Percentiles rank a stretch among this genome's conserved stretches.
Evolutionary conservation across 2,113 vertebrate species (phyloP).

Genomic region (Siniperca chuatsi): DNA sequence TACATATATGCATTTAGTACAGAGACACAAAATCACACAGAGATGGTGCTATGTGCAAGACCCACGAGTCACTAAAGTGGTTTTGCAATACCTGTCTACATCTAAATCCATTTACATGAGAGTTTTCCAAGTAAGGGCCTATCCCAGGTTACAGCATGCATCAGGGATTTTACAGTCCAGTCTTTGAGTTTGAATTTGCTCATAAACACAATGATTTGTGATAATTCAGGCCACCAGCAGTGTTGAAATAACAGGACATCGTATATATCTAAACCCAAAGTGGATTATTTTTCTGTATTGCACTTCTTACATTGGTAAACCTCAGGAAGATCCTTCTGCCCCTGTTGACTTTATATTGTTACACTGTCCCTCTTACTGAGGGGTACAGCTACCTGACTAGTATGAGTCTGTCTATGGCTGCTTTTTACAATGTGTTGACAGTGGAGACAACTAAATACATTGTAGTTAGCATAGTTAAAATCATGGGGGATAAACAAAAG

Average conservation of each 20-base stretch:
- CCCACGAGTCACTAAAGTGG: not conserved
- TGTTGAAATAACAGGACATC: not conserved
- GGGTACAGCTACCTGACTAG: not conserved
- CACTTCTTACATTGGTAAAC: not conserved
- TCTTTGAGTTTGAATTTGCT: not conserved
- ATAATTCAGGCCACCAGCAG: not conserved
- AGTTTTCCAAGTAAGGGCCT: not conserved
- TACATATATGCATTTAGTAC: not conserved
- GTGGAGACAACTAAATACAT: not conserved
- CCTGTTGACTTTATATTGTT: not conserved
- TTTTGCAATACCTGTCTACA: not conserved
- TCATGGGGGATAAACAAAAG: not conserved
- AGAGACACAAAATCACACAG: not conserved
- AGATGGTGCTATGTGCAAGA: not conserved
- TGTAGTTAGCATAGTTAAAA: not conserved
- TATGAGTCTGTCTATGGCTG: not conserved
- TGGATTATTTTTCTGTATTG: not conserved
- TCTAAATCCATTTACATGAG: not conserved
- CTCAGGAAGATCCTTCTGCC: not conserved
- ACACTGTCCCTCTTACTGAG: not conserved
- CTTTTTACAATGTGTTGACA: conserved; percentile 5
- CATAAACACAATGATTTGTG: conserved; percentile 1
- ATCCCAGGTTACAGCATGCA: not conserved
- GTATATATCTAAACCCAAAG: not conserved
- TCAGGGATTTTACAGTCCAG: not conserved